Evolutionary conservation across 2,888 invertebrate genomes (phyloP).

Genomic region (Hesperia comma): DNA sequence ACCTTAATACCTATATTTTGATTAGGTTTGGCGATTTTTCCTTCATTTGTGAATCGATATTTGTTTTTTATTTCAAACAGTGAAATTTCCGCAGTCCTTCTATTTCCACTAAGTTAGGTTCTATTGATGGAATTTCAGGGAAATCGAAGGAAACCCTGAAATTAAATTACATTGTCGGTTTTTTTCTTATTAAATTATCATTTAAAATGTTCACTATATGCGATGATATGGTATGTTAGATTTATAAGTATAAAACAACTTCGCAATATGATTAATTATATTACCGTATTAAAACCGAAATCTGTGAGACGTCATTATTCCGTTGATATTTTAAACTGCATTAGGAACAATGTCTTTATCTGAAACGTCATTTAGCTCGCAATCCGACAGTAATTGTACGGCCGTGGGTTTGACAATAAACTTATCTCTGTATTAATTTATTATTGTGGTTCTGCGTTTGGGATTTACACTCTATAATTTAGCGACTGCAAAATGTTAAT

Average conservation of each 20-base stretch:
- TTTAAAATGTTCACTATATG: too few species aligned
- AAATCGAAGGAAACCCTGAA: too few species aligned
- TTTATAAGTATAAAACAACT: neutral
- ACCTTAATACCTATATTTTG: too few species aligned
- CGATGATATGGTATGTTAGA: too few species aligned
- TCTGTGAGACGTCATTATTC: neutral
- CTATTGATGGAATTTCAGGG: too few species aligned
- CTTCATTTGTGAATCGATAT: too few species aligned
- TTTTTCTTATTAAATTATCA: too few species aligned
- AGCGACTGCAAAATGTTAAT: neutral
- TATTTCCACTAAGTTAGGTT: too few species aligned
- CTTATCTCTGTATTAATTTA: conserved; percentile 21
- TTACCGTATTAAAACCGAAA: neutral
- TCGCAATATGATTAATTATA: neutral
- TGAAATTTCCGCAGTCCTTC: too few species aligned
- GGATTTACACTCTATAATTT: neutral
- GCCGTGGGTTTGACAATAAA: conserved; percentile 18
- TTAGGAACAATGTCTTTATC: conserved; percentile 22
- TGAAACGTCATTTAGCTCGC: conserved; percentile 15
- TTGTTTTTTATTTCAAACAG: too few species aligned
- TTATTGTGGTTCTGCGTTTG: conserved; percentile 12
- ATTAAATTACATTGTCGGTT: too few species aligned
- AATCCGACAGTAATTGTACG: conserved; percentile 15
- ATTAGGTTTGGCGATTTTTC: too few species aligned
- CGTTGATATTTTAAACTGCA: conserved; percentile 10